Evolutionary conservation across 2,888 invertebrate species (phyloP).

Genomic region (Alsophila aescularia): DNA sequence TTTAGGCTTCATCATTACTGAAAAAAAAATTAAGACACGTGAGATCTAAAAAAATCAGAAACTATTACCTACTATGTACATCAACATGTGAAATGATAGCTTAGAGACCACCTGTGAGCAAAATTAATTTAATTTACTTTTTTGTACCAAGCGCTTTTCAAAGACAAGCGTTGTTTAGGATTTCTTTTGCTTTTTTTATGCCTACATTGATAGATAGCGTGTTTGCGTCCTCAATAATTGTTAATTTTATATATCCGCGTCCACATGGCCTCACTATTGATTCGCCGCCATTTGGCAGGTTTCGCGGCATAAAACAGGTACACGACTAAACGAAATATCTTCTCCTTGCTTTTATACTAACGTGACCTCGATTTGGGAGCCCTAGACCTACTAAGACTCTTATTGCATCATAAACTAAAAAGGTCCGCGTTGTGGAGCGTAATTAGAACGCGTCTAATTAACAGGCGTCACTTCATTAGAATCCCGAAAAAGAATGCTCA

Average conservation of each 20-base stretch:
- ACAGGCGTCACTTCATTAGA: conserved; percentile 11
- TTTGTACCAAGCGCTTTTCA: no score
- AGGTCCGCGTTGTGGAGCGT: conserved; percentile 7
- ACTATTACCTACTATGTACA: background rate
- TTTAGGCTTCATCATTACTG: conserved; percentile 80
- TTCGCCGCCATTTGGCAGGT: conserved; percentile 63
- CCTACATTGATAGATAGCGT: no score
- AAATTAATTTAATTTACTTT: background rate
- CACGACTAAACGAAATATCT: background rate
- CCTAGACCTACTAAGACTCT: conserved; percentile 17
- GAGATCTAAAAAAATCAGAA: background rate
- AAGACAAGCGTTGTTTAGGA: no score
- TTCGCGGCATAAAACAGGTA: conserved; percentile 50
- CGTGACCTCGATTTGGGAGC: conserved; percentile 1
- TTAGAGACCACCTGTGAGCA: background rate
- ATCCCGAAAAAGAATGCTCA: background rate
- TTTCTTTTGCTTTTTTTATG: no score
- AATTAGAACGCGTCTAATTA: conserved; percentile 32
- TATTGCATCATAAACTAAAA: conserved; percentile 25
- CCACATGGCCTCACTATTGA: conserved; percentile 68
- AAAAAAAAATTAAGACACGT: conserved; percentile 39
- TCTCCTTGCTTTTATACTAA: background rate
- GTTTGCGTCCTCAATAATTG: no score
- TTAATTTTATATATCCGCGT: no score
- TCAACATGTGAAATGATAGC: background rate